Evolutionary conservation across 2,888 invertebrate species (phyloP), one percentile per base, ranked within the genome.

Genomic region (Folsomia candida): DNA sequence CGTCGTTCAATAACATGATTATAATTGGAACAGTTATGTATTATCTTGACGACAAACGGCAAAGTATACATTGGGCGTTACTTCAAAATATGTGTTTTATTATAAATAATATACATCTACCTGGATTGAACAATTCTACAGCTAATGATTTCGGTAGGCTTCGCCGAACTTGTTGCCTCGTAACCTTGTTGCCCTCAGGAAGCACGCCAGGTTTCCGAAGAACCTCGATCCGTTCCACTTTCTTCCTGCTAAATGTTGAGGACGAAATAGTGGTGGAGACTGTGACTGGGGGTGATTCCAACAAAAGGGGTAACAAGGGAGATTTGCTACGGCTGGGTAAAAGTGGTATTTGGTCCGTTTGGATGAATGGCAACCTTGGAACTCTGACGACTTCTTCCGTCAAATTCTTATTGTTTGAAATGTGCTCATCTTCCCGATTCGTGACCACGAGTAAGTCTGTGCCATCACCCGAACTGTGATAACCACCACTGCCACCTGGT

Each of bases 71-170:
- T n/a, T n/a, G n/a, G n/a, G n/a, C n/a, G n/a, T n/a, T n/a, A n/a
- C n/a, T n/a, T n/a, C n/a, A n/a, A n/a, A n/a, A n/a, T n/a, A n/a
- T n/a, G n/a, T n/a, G n/a, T n/a, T n/a, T n/a, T n/a, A n/a, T n/a
- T n/a, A n/a, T n/a, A n/a, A n/a, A n/a, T n/a, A n/a, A n/a, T n/a
- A n/a, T n/a, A n/a, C n/a, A n/a, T n/a, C n/a, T n/a, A n/a, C n/a
- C n/a, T 1, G 94, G 94, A 84, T 94, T 94, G 81, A 93, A 94
- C 2, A 94, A 85, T 81, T 94, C 94, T 69, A 93, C 83, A 1
- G 92, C 90, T 81, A 93, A 86, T 20, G 93, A 84, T 75, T 91
- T 89, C 0, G 92, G 92, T 69, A 91, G 72, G 63, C 80, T 80
- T 28, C 81, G 77, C n/a, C 81, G 72, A 1, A 81, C 80, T 6